Evolutionary conservation across 2,113 vertebrate genomes (phyloP).

Genomic region (Sinocyclocheilus maitianheensis): DNA sequence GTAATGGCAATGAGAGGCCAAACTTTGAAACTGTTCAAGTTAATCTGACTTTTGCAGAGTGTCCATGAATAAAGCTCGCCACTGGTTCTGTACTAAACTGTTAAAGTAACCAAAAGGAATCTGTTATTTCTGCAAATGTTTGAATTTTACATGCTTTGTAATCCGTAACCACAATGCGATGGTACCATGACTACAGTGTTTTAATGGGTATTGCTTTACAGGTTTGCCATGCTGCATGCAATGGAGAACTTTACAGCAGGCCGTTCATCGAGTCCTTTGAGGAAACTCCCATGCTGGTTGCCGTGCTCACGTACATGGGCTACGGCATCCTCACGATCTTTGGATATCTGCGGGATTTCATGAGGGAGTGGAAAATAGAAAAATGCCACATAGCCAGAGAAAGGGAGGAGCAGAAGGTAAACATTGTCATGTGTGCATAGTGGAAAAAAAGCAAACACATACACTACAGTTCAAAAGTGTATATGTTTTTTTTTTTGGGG

Average conservation of each 20-base stretch:
- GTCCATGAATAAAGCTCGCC: background rate
- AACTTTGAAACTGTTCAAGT: background rate
- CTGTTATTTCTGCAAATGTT: background rate
- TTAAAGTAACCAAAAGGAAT: background rate
- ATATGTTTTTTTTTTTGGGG: no score
- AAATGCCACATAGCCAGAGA: constrained; percentile 88
- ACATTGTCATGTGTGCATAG: background rate
- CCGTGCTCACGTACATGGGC: constrained; percentile 92
- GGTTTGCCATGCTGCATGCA: constrained; percentile 76
- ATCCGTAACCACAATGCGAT: constrained; percentile 6
- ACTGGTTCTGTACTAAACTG: background rate
- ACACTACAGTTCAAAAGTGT: background rate
- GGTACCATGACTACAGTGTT: constrained; percentile 11
- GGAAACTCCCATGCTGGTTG: constrained; percentile 93
- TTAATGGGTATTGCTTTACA: constrained; percentile 51
- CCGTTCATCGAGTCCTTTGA: constrained; percentile 90
- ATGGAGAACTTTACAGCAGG: constrained; percentile 83
- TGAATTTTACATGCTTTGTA: background rate
- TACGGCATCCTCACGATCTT: constrained; percentile 94
- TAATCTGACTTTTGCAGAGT: background rate
- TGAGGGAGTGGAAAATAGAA: constrained; percentile 91
- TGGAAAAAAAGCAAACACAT: background rate
- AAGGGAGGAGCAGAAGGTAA: constrained; percentile 90
- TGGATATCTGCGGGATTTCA: constrained; percentile 92
- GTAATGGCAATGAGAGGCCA: background rate